Evolutionary conservation across 2,113 vertebrate genomes (phyloP), one percentile per base, ranked within the genome.

Genomic region (Colossoma macropomum): DNA sequence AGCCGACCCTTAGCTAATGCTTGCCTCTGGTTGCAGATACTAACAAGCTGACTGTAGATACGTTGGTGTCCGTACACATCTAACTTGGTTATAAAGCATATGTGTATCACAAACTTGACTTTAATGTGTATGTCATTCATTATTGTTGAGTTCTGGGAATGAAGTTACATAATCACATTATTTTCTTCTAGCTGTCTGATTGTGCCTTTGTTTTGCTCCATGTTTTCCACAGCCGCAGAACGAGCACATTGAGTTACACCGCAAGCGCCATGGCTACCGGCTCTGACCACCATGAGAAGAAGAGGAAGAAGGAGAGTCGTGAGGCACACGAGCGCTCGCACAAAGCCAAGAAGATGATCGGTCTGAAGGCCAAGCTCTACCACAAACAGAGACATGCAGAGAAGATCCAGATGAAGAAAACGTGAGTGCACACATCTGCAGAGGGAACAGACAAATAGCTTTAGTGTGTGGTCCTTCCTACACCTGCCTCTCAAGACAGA

Each of bases 391-490:
- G 97, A 71, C 97, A 99, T 15, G 94, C 97, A 0, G 98, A 99
- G 92, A 99, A 99, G 93, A 97, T 99, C 90, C 98, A 99, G 90
- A 99, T 99, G 96, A 99, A 99, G 90, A 99, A 99, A 89, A 99
- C 98, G 98, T 99, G 87, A 96, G 97, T 96, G 38, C 2, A 23
- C 0, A 11, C n/a, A 32, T 30, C 41, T 66, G 3, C 48, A 5
- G 23, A 25, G 1, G 60, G 56, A 48, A 75, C 32, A 0, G 11
- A 23, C 54, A 21, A 34, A 16, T 21, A 4, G 8, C 50, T 52
- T 3, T 4, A 52, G 50, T 1, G 50, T 4, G 11, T 12, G 10
- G 45, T 38, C 34, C 34, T 38, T 38, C 34, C 41, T 45, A 10
- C 1, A 9, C 10, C 4, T 45, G 41, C 9, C 41, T 45, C 1